These are phyloP conservation scores for Helicoverpa armigera DNA, from an alignment of 1,140 invertebrate species.

Conservation along the genomic window DNA sequence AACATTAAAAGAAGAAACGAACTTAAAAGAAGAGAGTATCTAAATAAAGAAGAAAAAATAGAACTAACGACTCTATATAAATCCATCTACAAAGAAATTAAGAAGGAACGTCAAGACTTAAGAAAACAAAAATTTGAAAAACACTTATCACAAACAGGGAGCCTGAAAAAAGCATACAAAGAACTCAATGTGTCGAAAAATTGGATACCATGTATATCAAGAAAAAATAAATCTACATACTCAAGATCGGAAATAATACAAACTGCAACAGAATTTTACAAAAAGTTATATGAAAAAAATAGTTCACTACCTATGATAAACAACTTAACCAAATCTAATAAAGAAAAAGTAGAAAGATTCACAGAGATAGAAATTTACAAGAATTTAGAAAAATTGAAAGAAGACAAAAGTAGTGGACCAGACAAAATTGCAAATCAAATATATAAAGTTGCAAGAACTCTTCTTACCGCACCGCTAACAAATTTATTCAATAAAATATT, in stretches of 20 bases:
- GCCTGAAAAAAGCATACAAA: no score
- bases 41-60: no score
- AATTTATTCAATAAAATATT: constrained; percentile 5
- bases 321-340: not conserved
- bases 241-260: constrained; percentile 4
- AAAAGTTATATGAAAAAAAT: not conserved
- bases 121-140: no score
- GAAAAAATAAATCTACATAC: not conserved
- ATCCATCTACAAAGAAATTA: no score
- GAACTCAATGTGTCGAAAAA: not conserved
- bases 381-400: not conserved
- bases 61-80: no score
- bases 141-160: no score
- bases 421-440: not conserved
- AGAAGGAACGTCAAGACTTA: no score
- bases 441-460: not conserved
- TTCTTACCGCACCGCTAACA: not conserved
- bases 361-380: not conserved
- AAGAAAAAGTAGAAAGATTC: not conserved
- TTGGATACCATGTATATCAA: not conserved
- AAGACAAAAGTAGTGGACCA: not conserved
- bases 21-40: no score
- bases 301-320: not conserved
- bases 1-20: no score
- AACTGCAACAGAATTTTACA: not conserved